A percentile compares a stretch with the other conserved stretches of the same genome.
phyloP scores from a whole-genome alignment of 1,140 invertebrate species.

The Drosophila ananassae region DNA sequence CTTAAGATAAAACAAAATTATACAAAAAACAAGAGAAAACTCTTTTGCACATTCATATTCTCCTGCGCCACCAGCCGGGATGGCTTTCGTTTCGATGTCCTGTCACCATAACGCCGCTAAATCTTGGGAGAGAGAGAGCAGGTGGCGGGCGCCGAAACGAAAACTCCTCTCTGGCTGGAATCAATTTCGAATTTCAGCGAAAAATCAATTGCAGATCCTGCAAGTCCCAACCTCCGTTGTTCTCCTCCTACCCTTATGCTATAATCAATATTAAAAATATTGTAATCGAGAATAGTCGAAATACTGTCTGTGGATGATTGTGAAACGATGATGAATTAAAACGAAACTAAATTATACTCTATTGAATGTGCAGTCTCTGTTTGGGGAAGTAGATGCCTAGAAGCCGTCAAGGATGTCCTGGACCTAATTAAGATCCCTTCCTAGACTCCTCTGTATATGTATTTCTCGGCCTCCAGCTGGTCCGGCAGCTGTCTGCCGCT shows the following conservation, averaged over 20 bases:
- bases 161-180: conserved; percentile 10
- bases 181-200: conserved; percentile 71
- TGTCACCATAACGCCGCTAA: conserved; percentile 34
- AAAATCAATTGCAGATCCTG: conserved; percentile 12
- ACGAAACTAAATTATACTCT: conserved; percentile 77
- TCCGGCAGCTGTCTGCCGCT: conserved; percentile 37
- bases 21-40: conserved; percentile 68
- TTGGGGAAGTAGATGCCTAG: neutral
- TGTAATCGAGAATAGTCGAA: conserved; percentile 77
- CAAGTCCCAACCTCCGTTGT: conserved; percentile 43
- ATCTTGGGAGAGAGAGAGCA: conserved; percentile 67
- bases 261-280: conserved; percentile 77
- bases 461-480: conserved; percentile 55
- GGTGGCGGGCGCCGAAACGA: conserved; percentile 16
- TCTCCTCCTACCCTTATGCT: conserved; percentile 36
- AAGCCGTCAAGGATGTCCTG: no score
- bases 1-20: conserved; percentile 71
- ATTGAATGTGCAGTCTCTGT: neutral
- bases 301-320: conserved; percentile 76
- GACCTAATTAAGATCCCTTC: conserved; percentile 11
- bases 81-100: conserved; percentile 13
- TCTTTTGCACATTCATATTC: conserved; percentile 77
- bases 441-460: no score
- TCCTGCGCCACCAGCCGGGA: conserved; percentile 39
- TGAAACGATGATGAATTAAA: conserved; percentile 79